Evolutionary conservation across 2,888 invertebrate genomes (phyloP).

Genomic region (Mythimna albipuncta): DNA sequence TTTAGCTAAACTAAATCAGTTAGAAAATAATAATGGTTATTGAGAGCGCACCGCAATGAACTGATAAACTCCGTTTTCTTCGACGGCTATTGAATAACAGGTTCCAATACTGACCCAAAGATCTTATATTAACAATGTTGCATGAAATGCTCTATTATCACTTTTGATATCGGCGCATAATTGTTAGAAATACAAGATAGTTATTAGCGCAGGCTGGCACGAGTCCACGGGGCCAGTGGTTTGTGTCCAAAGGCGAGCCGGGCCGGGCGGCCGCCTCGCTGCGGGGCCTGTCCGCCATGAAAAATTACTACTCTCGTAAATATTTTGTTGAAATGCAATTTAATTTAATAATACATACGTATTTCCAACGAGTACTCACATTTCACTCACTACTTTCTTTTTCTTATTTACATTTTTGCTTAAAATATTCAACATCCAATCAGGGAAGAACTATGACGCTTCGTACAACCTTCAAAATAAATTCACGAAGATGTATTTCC

Average conservation of each 20-base stretch:
- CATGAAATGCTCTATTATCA: slow-evolving; percentile 62
- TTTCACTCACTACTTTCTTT: slow-evolving; percentile 63
- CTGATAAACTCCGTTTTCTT: slow-evolving; percentile 28
- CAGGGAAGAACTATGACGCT: slow-evolving; percentile 44
- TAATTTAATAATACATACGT: slow-evolving; percentile 83
- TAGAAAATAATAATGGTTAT: slow-evolving; percentile 20
- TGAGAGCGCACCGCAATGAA: slow-evolving; percentile 15
- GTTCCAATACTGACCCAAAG: slow-evolving; percentile 42
- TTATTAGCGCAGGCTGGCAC: slow-evolving; percentile 66
- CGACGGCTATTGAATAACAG: slow-evolving; percentile 37
- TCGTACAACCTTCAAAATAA: slow-evolving; percentile 38
- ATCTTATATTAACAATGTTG: slow-evolving; percentile 56
- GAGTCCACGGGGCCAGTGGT: slow-evolving; percentile 67
- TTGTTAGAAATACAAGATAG: slow-evolving; percentile 68
- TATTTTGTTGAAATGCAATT: slow-evolving; percentile 85
- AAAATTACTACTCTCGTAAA: slow-evolving; percentile 86
- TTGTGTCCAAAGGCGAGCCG: slow-evolving; percentile 64
- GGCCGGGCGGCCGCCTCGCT: slow-evolving; percentile 72
- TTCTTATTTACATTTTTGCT: slow-evolving; percentile 61
- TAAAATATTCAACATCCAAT: slow-evolving; percentile 63
- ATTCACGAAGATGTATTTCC: slow-evolving; percentile 32
- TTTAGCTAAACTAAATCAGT: slow-evolving; percentile 26
- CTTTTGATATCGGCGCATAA: slow-evolving; percentile 62
- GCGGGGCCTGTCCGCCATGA: slow-evolving; percentile 80
- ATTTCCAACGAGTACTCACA: slow-evolving; percentile 70